phyloP scores from a whole-genome alignment of 1,140 invertebrate genomes.

The Meloidogyne floridensis region DNA sequence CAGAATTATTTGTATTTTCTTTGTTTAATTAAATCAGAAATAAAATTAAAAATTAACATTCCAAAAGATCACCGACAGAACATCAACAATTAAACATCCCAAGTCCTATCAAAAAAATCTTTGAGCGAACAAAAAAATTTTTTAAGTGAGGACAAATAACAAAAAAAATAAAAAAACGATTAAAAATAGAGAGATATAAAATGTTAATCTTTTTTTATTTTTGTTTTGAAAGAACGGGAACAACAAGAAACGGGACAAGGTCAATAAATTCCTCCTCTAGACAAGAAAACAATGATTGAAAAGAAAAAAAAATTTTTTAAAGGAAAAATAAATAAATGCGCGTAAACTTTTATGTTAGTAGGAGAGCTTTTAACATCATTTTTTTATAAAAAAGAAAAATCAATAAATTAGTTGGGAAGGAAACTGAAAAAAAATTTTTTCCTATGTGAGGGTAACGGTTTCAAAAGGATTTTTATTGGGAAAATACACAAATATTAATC shows the following conservation, averaged over 20 bases:
- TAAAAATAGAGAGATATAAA: background rate
- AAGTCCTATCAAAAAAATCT: background rate
- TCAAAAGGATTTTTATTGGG: no score
- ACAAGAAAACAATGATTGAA: slow-evolving; percentile 4
- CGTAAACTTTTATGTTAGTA: no score
- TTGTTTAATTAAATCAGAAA: no score
- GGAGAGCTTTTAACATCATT: no score
- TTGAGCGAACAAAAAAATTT: background rate
- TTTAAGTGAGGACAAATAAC: background rate
- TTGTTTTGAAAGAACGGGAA: background rate
- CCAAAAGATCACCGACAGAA: background rate
- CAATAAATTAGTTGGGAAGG: no score
- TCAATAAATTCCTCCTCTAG: background rate
- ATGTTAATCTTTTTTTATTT: background rate
- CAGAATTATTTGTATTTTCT: no score
- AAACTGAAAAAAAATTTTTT: no score
- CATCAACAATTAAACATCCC: no score
- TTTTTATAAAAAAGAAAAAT: no score
- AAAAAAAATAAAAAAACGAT: background rate
- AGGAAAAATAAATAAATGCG: background rate
- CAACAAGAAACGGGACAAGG: background rate
- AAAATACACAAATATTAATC: no score
- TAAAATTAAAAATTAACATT: no score
- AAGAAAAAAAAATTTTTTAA: background rate
- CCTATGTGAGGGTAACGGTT: no score